Conservation (phyloP, 2,113 vertebrate species). For the Passer domesticus region DNA sequence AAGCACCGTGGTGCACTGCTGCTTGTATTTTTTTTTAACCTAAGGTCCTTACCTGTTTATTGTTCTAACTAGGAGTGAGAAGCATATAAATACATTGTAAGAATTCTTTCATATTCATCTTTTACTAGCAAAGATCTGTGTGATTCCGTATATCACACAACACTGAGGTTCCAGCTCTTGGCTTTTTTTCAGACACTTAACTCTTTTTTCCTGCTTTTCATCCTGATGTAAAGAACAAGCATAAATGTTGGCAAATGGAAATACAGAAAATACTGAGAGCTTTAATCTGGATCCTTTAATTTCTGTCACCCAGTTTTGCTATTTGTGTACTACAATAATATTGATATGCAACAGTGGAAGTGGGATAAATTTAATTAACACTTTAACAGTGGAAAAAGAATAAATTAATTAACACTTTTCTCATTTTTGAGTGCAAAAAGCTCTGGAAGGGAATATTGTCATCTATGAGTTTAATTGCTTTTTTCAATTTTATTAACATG, state of each 20-base stretch:
- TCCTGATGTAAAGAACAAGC: background rate
- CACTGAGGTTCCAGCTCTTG: background rate
- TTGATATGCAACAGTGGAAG: background rate
- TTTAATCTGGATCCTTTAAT: background rate
- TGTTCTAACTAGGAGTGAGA: background rate
- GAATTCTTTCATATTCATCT: background rate
- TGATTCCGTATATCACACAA: background rate
- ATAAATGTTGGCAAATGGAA: background rate
- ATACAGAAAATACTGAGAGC: background rate
- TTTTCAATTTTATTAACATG: background rate
- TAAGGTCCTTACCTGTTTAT: background rate
- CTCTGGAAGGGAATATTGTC: background rate
- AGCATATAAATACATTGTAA: background rate
- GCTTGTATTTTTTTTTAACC: fast-evolving
- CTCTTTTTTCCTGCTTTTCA: background rate
- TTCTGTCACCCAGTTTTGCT: background rate
- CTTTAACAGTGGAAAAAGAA: background rate
- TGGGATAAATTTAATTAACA: background rate
- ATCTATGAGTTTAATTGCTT: background rate
- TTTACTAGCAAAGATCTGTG: background rate
- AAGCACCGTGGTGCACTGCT: background rate
- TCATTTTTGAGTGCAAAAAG: background rate
- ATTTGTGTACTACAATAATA: background rate
- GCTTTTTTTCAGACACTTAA: background rate
- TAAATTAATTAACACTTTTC: background rate